A percentile compares a stretch with the other conserved stretches of the same genome.
Evolutionary conservation across 1,140 invertebrate species (phyloP).

Genomic region (Drosophila fuyamai): DNA sequence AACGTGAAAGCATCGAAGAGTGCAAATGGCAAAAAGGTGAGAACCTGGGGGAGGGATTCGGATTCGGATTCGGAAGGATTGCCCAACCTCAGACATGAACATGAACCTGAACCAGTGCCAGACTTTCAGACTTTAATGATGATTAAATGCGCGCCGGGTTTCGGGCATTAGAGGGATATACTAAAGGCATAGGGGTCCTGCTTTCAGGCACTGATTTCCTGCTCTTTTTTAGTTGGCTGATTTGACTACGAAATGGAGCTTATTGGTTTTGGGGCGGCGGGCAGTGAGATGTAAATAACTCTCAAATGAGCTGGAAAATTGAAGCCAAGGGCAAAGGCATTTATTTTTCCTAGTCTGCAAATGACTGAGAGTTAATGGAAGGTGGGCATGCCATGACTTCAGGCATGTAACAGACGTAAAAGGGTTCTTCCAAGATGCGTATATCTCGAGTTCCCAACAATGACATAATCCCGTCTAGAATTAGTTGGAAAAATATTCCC

Average conservation of each 20-base stretch:
- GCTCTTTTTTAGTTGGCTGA: conserved; percentile 41
- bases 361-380: conserved; percentile 55
- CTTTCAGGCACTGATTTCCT: conserved; percentile 55
- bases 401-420: conserved; percentile 11
- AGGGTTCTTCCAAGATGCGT: conserved; percentile 17
- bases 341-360: conserved; percentile 33
- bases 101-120: conserved; percentile 24
- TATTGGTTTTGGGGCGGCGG: conserved; percentile 26
- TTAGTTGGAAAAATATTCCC: conserved; percentile 34
- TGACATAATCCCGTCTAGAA: conserved; percentile 47
- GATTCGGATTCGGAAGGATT: conserved; percentile 67
- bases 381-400: conserved; percentile 35
- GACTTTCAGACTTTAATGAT: conserved; percentile 64
- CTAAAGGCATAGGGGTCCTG: conserved; percentile 33
- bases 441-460: conserved; percentile 4
- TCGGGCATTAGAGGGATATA: conserved; percentile 28
- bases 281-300: conserved; percentile 37
- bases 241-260: conserved; percentile 56
- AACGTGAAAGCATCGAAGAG: conserved; percentile 83
- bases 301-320: conserved; percentile 75
- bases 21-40: conserved; percentile 71
- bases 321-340: conserved; percentile 44
- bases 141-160: conserved; percentile 69
- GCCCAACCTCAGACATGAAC: conserved; percentile 19
- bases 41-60: neutral